phyloP scores from a whole-genome alignment of 2,113 vertebrate genomes.

The Prietella phreatophila region DNA sequence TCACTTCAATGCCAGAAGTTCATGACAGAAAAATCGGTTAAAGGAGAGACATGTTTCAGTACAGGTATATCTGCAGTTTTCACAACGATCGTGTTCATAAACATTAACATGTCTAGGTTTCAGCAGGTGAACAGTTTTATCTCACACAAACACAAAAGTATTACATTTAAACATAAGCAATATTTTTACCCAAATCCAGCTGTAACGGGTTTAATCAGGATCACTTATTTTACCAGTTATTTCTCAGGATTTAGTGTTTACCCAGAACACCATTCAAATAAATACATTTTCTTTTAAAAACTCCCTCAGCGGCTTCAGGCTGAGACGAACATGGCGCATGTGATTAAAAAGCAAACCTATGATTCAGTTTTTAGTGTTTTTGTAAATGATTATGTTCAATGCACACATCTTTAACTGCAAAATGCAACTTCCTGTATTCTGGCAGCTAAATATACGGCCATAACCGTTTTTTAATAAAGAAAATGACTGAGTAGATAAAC shows the following conservation, averaged over 20 bases:
- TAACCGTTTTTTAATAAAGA: background rate
- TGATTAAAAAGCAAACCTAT: too few relatives aligned
- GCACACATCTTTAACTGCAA: background rate
- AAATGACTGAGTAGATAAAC: background rate
- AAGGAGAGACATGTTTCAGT: too few relatives aligned
- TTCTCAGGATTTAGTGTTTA: background rate
- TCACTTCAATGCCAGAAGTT: too few relatives aligned
- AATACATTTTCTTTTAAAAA: background rate
- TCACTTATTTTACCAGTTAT: background rate
- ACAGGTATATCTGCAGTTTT: too few relatives aligned
- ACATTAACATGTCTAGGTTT: background rate
- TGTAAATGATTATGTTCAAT: background rate
- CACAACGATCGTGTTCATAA: too few relatives aligned
- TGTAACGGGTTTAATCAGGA: background rate
- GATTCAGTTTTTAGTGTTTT: too few relatives aligned
- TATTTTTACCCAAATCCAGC: too few relatives aligned
- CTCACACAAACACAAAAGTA: too few relatives aligned
- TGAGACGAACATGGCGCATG: too few relatives aligned
- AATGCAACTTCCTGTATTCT: background rate
- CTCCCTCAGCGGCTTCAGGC: too few relatives aligned
- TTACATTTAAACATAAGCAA: too few relatives aligned
- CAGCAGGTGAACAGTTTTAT: background rate
- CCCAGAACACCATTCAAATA: background rate
- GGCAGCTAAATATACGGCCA: background rate
- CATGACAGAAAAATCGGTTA: too few relatives aligned